Evolutionary conservation across 2,888 invertebrate genomes (phyloP), one percentile per base, ranked within the genome.

Genomic region (Melanostoma scalare): DNA sequence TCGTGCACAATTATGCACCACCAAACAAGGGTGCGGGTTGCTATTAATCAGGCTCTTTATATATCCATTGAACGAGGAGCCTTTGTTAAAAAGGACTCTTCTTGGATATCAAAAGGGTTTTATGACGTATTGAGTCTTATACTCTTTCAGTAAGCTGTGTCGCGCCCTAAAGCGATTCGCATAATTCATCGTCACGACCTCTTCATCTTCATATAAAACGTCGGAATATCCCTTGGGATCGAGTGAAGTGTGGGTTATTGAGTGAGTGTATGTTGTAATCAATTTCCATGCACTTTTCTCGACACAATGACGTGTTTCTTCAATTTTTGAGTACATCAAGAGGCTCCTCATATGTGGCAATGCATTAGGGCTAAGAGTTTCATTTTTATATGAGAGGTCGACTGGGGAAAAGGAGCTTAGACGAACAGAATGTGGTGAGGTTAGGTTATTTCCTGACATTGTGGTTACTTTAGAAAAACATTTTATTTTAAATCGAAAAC

Each of bases 171-270:
- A 84, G 79, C 74, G 71, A 56, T 52, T 48, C 55, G 75, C 53
- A 75, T 79, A 84, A 84, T 79, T 84, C 84, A 84, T 84, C 71
- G 79, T 84, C 79, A 75, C 65, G 60, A 75, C 74, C 84, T 84
- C 79, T 79, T 79, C 79, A 79, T 84, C 79, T 79, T 79, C 79
- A 79, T 79, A 75, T 84, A 75, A 84, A 84, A 79, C 67, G 79
- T 79, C 71, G 6, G 61, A 74, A 71, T 38, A 74, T 71, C 71
- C 71, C 52, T 40, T 42, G 61, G 69, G 71, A 67, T 67, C 38
- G 73, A 55, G 31, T 56, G 52, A 79, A 84, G 84, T 75, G 65
- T 67, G 65, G 74, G 65, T 69, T 77, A 77, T 82, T 73, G 82
- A 82, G 73, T 82, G 82, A 73, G 73, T 78, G 77, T 74, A 63